Conservation (phyloP, 1,140 invertebrate genomes). For the Lasioglossum baleicum region DNA sequence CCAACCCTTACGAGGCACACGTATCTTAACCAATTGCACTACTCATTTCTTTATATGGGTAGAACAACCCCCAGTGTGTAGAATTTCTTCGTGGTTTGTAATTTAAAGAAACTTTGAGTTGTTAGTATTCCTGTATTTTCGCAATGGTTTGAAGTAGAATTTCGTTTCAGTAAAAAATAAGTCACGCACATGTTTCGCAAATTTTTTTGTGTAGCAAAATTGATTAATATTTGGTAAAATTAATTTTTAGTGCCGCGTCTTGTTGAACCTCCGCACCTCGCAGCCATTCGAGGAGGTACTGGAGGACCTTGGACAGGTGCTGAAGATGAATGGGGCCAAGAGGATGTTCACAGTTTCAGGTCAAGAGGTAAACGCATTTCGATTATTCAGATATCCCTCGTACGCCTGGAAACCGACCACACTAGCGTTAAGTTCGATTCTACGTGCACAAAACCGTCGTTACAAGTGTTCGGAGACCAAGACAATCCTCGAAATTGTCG, state of each 20-base stretch:
- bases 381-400: neutral
- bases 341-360: conserved; percentile 94
- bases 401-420: neutral
- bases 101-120: too few relatives aligned
- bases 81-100: too few relatives aligned
- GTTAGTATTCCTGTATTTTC: too few relatives aligned
- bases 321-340: conserved; percentile 93
- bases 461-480: neutral
- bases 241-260: conserved; percentile 87
- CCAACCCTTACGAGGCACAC: too few relatives aligned
- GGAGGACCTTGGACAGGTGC: conserved; percentile 93
- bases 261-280: conserved; percentile 94
- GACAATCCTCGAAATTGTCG: neutral
- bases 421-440: neutral
- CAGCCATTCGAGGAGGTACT: conserved; percentile 97
- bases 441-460: neutral
- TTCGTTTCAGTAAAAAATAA: too few relatives aligned
- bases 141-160: too few relatives aligned
- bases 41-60: too few relatives aligned
- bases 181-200: too few relatives aligned
- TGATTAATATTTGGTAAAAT: too few relatives aligned
- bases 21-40: too few relatives aligned
- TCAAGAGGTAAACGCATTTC: conserved; percentile 87
- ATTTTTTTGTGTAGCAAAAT: too few relatives aligned
- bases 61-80: too few relatives aligned